Conservation (phyloP, 1,140 invertebrate species). For the Nephotettix cincticeps region DNA sequence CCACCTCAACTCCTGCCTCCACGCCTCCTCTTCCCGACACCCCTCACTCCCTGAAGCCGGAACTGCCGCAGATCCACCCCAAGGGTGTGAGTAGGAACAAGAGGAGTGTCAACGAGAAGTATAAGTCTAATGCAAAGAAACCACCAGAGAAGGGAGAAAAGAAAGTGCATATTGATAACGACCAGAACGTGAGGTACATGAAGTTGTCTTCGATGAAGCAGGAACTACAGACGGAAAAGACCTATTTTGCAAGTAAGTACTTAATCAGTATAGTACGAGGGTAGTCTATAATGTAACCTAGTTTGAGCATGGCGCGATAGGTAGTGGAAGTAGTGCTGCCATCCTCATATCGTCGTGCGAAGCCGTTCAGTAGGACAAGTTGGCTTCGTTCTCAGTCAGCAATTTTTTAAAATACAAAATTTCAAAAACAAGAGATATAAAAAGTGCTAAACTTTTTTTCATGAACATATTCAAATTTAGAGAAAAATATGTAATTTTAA, state of each 20-base stretch:
- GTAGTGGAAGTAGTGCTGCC: too few relatives aligned
- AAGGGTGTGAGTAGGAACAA: background rate
- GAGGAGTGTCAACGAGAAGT: background rate
- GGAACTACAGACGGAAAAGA: conserved; percentile 17
- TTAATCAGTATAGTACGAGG: too few relatives aligned
- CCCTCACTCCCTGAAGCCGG: background rate
- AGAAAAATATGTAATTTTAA: too few relatives aligned
- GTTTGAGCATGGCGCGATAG: too few relatives aligned
- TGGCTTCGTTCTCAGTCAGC: too few relatives aligned
- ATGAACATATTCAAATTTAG: too few relatives aligned
- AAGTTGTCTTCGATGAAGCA: conserved; percentile 16
- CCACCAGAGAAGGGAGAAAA: background rate
- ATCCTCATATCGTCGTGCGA: too few relatives aligned
- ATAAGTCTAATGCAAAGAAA: background rate
- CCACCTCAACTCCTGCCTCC: background rate
- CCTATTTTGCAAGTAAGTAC: conserved; percentile 21
- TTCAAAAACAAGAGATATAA: too few relatives aligned
- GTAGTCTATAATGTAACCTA: too few relatives aligned
- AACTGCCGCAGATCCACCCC: conserved; percentile 12
- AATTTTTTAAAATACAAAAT: too few relatives aligned
- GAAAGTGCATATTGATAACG: background rate
- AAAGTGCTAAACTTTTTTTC: too few relatives aligned
- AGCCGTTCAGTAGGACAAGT: too few relatives aligned
- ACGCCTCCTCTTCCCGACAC: background rate
- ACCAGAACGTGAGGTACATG: background rate